phyloP scores from a whole-genome alignment of 2,888 invertebrate genomes.

The Zhuqinia jingwanae region DNA sequence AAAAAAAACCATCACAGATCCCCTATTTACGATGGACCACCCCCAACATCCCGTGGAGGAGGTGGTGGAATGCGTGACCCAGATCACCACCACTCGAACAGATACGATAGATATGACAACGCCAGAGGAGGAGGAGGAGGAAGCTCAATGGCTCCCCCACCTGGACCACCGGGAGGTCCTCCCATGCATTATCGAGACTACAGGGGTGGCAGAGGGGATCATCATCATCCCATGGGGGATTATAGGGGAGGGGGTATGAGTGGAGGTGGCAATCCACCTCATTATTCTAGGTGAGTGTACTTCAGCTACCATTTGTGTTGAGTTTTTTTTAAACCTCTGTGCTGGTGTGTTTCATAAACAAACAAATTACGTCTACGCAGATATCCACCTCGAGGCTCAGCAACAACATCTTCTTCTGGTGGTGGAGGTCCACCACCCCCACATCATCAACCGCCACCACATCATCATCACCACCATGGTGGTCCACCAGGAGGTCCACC shows the following conservation, averaged over 20 bases:
- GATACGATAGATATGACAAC: constrained; percentile 69
- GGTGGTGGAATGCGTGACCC: constrained; percentile 58
- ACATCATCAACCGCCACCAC: constrained; percentile 35
- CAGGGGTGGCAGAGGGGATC: constrained; percentile 71
- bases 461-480: constrained; percentile 43
- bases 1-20: constrained; percentile 49
- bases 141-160: constrained; percentile 58
- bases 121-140: constrained; percentile 29
- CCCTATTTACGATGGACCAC: constrained; percentile 65
- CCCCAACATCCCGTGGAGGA: constrained; percentile 55
- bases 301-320: not conserved
- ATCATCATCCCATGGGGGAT: constrained; percentile 64
- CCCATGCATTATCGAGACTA: constrained; percentile 74
- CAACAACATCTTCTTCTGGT: constrained; percentile 27
- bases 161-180: constrained; percentile 57
- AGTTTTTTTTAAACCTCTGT: not conserved
- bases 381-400: constrained; percentile 54
- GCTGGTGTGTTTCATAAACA: not conserved
- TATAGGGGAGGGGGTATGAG: constrained; percentile 44
- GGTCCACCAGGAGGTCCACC: constrained; percentile 51
- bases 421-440: constrained; percentile 42
- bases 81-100: constrained; percentile 68
- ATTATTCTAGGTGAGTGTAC: constrained; percentile 52
- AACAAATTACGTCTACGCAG: constrained; percentile 7
- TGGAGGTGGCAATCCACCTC: constrained; percentile 57